These are phyloP conservation scores for Falco punctatus DNA, from an alignment of 2,113 vertebrate genomes.

Conservation along the genomic window DNA sequence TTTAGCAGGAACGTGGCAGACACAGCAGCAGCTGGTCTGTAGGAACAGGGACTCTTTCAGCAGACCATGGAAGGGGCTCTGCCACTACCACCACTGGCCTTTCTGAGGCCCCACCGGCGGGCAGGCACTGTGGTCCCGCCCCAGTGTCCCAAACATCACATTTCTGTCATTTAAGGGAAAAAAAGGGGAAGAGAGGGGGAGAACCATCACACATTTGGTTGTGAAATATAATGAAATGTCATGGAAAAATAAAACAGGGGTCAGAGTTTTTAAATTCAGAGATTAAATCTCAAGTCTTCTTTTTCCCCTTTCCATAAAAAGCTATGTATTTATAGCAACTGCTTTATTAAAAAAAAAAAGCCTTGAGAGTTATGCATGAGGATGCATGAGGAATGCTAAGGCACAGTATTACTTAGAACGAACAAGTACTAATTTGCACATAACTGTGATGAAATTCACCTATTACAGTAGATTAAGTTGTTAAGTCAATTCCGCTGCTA, in stretches of 20 bases:
- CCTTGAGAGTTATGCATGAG: not conserved
- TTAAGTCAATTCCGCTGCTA: not conserved
- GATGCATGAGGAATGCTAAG: not conserved
- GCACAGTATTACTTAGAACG: not conserved
- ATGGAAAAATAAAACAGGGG: not conserved
- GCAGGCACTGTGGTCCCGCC: not conserved
- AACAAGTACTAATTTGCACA: not conserved
- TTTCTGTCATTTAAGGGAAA: not conserved
- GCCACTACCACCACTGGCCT: not conserved
- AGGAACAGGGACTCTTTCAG: not conserved
- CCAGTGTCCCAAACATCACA: rapidly evolving
- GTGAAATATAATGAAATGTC: not conserved
- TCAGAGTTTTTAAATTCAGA: not conserved
- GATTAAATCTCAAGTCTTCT: not conserved
- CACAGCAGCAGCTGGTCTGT: not conserved
- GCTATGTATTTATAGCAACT: not conserved
- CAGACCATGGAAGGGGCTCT: not conserved
- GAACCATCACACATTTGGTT: not conserved
- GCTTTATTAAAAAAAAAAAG: not conserved
- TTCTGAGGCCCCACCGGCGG: not conserved
- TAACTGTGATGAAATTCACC: not conserved
- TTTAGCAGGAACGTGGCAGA: not conserved
- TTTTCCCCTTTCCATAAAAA: not conserved
- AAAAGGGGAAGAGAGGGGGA: not conserved
- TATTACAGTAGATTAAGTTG: not conserved